Conservation (phyloP, 2,888 invertebrate species). For the Lymantria monacha region DNA sequence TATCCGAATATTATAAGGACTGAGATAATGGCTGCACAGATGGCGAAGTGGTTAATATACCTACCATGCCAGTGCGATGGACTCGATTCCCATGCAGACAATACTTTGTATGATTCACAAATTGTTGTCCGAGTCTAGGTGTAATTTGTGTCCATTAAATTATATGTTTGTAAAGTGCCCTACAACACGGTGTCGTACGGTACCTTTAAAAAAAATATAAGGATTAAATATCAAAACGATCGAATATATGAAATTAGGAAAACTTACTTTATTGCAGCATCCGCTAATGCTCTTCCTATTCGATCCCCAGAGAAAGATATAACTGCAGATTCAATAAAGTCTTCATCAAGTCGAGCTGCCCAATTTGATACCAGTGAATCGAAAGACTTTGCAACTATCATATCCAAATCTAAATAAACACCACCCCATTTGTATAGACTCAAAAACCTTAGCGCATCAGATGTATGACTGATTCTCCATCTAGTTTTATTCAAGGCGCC, state of each 20-base stretch:
- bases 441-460: conserved; percentile 24
- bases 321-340: neutral
- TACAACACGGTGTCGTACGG: neutral
- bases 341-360: conserved; percentile 15
- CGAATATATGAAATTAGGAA: neutral
- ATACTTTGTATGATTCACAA: too few relatives aligned
- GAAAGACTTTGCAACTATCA: conserved; percentile 21
- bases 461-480: conserved; percentile 16
- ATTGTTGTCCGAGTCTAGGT: too few relatives aligned
- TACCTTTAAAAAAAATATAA: neutral
- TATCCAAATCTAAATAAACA: conserved; percentile 28
- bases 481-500: conserved; percentile 8
- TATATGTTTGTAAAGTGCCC: too few relatives aligned
- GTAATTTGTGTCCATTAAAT: too few relatives aligned
- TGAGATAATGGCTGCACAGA: neutral
- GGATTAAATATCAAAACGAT: neutral
- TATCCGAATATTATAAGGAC: neutral
- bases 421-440: conserved; percentile 30
- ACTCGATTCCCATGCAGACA: too few relatives aligned
- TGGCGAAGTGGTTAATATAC: too few relatives aligned
- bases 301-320: conserved; percentile 13
- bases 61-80: too few relatives aligned
- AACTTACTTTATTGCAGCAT: conserved; percentile 15
- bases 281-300: conserved; percentile 14
- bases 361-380: conserved; percentile 27